A percentile compares a stretch with the other conserved stretches of the same genome.
Evolutionary conservation across 2,888 invertebrate genomes (phyloP).

Genomic region (Melinaea marsaeus): DNA sequence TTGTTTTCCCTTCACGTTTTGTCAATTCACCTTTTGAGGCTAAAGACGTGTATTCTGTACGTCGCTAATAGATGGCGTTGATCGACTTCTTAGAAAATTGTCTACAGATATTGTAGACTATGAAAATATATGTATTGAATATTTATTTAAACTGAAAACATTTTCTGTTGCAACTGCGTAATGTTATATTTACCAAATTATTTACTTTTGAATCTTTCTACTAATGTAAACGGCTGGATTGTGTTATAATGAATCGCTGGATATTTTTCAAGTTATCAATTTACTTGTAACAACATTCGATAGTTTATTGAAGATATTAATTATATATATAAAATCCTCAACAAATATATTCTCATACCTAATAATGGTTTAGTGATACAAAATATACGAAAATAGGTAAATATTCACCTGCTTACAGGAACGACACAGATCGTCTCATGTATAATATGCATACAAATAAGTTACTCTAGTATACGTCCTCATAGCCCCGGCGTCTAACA

Average conservation of each 20-base stretch:
- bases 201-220: no score
- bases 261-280: no score
- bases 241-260: no score
- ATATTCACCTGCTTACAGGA: background rate
- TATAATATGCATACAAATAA: constrained; percentile 74
- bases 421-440: constrained; percentile 58
- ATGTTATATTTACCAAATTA: no score
- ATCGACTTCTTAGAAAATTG: background rate
- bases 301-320: no score
- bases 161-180: no score
- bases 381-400: constrained; percentile 1
- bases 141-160: no score
- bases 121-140: no score
- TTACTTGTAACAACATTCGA: no score
- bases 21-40: background rate
- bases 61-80: background rate
- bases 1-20: background rate
- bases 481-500: background rate
- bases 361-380: background rate
- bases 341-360: background rate
- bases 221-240: no score
- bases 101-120: background rate
- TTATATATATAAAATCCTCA: background rate
- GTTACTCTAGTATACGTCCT: constrained; percentile 13
- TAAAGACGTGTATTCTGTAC: background rate